Conservation (phyloP, 2,888 invertebrate species). For the Caenorhabditis sp. region DNA sequence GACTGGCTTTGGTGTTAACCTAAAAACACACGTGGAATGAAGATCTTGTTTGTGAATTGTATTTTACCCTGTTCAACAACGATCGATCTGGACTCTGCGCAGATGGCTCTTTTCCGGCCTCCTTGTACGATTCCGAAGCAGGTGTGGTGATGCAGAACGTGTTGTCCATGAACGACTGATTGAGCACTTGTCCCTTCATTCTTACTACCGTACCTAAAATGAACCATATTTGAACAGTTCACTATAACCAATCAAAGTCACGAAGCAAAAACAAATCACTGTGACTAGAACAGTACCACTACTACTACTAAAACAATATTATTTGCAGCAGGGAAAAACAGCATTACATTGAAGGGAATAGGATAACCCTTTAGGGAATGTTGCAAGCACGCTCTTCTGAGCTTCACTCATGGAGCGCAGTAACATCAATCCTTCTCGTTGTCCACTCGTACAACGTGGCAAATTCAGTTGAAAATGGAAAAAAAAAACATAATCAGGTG, state of each 20-base stretch:
- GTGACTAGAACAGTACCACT: slow-evolving; percentile 11
- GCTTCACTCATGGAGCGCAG: not conserved
- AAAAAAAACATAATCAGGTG: slow-evolving; percentile 24
- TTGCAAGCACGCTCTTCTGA: not conserved
- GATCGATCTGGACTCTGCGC: slow-evolving; percentile 73
- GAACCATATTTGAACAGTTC: not conserved
- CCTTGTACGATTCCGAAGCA: slow-evolving; percentile 94
- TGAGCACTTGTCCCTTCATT: slow-evolving; percentile 94
- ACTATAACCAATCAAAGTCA: not conserved
- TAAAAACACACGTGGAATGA: slow-evolving; percentile 33
- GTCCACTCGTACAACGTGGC: too few relatives aligned
- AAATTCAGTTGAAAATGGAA: not conserved
- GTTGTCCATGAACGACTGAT: slow-evolving; percentile 96
- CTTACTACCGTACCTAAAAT: slow-evolving; percentile 94
- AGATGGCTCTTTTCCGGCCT: slow-evolving; percentile 84
- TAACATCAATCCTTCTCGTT: not conserved
- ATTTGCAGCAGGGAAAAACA: slow-evolving; percentile 18
- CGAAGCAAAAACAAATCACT: slow-evolving; percentile 36
- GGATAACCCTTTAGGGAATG: too few relatives aligned
- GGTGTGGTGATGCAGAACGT: slow-evolving; percentile 94
- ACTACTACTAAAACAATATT: slow-evolving; percentile 23
- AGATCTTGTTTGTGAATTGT: not conserved
- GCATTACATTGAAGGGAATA: not conserved
- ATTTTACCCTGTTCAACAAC: slow-evolving; percentile 67
- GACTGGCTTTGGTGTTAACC: slow-evolving; percentile 78